These are phyloP conservation scores for Matsumyia berberina DNA, from an alignment of 2,888 invertebrate species.

Conservation along the genomic window DNA sequence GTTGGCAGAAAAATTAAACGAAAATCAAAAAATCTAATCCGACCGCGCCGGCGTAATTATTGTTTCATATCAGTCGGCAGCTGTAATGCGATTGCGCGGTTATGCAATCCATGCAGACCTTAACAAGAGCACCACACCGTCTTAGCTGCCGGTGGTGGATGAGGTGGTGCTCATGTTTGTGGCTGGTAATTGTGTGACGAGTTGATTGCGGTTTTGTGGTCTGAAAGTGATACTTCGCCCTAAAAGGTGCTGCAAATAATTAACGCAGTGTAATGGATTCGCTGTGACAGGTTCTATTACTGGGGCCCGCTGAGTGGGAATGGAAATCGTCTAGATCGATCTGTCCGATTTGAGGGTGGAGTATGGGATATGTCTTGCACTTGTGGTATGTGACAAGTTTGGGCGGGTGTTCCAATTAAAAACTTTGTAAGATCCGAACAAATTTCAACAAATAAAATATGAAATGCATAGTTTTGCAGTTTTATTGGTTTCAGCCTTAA, in stretches of 20 bases:
- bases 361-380: constrained; percentile 17
- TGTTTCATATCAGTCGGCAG: constrained; percentile 18
- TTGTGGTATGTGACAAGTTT: constrained; percentile 66
- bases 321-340: constrained; percentile 68
- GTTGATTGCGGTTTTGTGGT: constrained; percentile 67
- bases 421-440: constrained; percentile 1
- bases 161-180: constrained; percentile 51
- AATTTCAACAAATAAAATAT: too few species aligned
- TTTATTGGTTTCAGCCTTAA: too few species aligned
- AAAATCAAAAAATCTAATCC: constrained; percentile 49
- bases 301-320: constrained; percentile 47
- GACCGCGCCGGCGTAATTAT: constrained; percentile 49
- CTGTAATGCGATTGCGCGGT: constrained; percentile 48
- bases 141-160: background rate
- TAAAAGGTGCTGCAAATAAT: constrained; percentile 75
- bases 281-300: constrained; percentile 70
- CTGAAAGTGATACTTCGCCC: constrained; percentile 73
- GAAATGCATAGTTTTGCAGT: too few species aligned
- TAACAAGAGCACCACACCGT: constrained; percentile 25
- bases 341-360: constrained; percentile 68
- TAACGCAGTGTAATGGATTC: constrained; percentile 73
- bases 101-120: constrained; percentile 2
- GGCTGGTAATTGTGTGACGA: constrained; percentile 71
- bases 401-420: constrained; percentile 25
- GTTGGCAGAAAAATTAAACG: constrained; percentile 34